Evolutionary conservation across 1,140 invertebrate genomes (phyloP).

Genomic region (Drosophila ambigua): DNA sequence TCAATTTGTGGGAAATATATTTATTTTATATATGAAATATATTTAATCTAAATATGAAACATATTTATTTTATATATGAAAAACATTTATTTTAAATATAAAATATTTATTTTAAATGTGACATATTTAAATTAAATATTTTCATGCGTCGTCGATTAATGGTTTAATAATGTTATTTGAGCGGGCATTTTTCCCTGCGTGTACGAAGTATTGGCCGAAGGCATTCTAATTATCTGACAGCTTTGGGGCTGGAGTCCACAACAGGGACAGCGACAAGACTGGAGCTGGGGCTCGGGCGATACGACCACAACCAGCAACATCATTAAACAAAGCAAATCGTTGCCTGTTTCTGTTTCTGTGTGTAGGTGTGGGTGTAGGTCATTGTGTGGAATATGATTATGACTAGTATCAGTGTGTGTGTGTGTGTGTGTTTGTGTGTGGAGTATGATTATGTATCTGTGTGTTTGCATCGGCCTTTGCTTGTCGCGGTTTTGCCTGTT

Average conservation of each 20-base stretch:
- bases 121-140: no score
- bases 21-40: no score
- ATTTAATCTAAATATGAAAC: no score
- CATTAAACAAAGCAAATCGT: slow-evolving; percentile 66
- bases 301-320: slow-evolving; percentile 53
- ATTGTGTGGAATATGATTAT: not conserved
- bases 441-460: slow-evolving; percentile 2
- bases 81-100: no score
- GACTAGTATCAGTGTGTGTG: slow-evolving; percentile 27
- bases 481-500: slow-evolving; percentile 77
- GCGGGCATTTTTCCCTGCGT: slow-evolving; percentile 1
- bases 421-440: slow-evolving; percentile 7
- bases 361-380: not conserved
- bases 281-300: slow-evolving; percentile 1
- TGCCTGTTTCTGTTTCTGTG: slow-evolving; percentile 6
- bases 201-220: slow-evolving; percentile 43
- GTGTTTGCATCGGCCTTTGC: slow-evolving; percentile 42
- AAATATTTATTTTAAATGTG: no score
- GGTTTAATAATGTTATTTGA: no score
- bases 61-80: no score
- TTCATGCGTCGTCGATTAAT: no score
- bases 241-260: not conserved
- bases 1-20: no score
- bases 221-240: slow-evolving; percentile 52
- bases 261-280: slow-evolving; percentile 9